Conservation (phyloP, 2,888 invertebrate genomes). For the Sycophila texana region DNA sequence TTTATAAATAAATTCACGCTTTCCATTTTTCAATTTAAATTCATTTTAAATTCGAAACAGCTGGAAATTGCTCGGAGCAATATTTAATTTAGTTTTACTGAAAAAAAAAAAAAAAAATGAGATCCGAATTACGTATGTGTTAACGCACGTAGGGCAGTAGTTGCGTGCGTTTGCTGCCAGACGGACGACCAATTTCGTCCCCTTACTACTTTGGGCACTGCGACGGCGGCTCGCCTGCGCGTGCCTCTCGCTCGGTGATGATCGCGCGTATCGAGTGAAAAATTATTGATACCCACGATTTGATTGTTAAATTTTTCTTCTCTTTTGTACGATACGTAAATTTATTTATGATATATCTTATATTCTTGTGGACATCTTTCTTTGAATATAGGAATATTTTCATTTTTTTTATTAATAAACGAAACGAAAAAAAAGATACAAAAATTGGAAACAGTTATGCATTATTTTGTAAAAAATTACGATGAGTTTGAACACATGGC, state of each 20-base stretch:
- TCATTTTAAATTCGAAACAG: no score
- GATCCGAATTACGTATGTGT: neutral
- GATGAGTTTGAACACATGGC: no score
- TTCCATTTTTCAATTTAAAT: no score
- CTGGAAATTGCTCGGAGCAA: neutral
- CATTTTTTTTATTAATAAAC: no score
- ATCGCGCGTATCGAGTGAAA: constrained; percentile 6
- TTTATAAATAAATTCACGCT: no score
- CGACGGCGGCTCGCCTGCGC: constrained; percentile 24
- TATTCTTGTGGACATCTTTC: no score
- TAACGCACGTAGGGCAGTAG: constrained; percentile 12
- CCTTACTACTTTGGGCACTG: constrained; percentile 40
- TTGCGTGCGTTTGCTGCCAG: constrained; percentile 36
- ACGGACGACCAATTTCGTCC: constrained; percentile 38
- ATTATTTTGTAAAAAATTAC: no score
- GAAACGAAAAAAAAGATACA: no score
- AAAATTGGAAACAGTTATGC: no score
- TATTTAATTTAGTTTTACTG: neutral
- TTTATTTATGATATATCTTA: neutral
- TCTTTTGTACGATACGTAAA: neutral
- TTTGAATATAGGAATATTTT: no score
- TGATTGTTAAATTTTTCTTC: neutral
- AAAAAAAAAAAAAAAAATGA: neutral
- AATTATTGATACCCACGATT: constrained; percentile 17
- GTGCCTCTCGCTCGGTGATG: constrained; percentile 22